Conservation (phyloP, 92 coral and sea anemone species). For the Montipora capitata region DNA sequence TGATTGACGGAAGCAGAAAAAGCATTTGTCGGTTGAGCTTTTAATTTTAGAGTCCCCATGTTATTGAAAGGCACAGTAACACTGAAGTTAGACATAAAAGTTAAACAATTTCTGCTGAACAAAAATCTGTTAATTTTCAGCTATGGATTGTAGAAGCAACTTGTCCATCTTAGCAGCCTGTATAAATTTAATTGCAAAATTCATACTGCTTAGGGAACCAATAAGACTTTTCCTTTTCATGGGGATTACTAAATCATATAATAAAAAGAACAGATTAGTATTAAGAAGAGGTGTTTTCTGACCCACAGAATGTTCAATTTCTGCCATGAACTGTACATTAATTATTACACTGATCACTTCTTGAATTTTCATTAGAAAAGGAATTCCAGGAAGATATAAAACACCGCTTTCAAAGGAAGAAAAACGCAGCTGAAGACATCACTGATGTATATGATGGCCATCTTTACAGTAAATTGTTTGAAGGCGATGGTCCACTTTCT, state of each 20-base stretch:
- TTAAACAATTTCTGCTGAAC: slow-evolving; percentile 9
- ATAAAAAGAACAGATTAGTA: slow-evolving; percentile 17
- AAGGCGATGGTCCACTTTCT: slow-evolving; percentile 53
- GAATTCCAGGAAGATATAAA: slow-evolving; percentile 44
- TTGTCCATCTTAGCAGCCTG: slow-evolving; percentile 31
- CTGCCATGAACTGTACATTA: slow-evolving; percentile 23
- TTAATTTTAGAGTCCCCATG: slow-evolving; percentile 26
- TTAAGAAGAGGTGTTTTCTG: slow-evolving; percentile 26
- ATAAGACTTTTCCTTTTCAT: slow-evolving; percentile 18
- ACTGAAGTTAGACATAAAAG: slow-evolving; percentile 18
- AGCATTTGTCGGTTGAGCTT: slow-evolving; percentile 23
- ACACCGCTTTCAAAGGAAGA: slow-evolving; percentile 40
- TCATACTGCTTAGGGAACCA: slow-evolving; percentile 28
- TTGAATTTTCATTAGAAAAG: slow-evolving; percentile 23
- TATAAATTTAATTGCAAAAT: slow-evolving; percentile 20
- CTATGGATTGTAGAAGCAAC: slow-evolving; percentile 27
- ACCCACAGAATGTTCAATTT: slow-evolving; percentile 25
- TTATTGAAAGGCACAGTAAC: slow-evolving; percentile 15
- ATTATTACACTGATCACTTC: slow-evolving; percentile 32
- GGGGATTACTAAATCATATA: slow-evolving; percentile 16
- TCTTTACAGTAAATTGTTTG: slow-evolving; percentile 41
- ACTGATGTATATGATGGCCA: slow-evolving; percentile 70
- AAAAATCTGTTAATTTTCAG: slow-evolving; percentile 21
- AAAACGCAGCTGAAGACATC: slow-evolving; percentile 26
- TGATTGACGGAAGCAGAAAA: slow-evolving; percentile 14